Evolutionary conservation across 2,797 vertebrate genomes (phyloP).

Genomic region (Clarias platycephalus): DNA sequence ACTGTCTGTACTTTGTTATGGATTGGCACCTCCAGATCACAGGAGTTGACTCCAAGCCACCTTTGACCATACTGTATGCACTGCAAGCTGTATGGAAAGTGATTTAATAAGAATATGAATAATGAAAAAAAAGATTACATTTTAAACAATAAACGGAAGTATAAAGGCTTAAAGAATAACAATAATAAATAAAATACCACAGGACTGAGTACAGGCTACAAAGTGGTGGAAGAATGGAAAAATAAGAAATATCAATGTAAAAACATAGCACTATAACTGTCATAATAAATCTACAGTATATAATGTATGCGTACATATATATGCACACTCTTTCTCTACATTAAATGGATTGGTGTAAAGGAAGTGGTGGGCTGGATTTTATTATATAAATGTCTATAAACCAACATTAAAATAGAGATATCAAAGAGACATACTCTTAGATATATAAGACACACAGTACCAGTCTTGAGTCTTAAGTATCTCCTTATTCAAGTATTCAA

Average conservation of each 20-base stretch:
- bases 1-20: no score
- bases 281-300: neutral
- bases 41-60: no score
- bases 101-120: neutral
- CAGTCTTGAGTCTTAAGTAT: no score
- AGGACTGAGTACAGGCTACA: neutral
- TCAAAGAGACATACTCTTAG: neutral
- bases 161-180: neutral
- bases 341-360: neutral
- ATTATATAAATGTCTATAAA: constrained; percentile 18
- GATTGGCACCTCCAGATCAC: no score
- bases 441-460: no score
- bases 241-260: neutral
- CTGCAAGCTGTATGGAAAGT: no score
- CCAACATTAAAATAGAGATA: constrained; percentile 9
- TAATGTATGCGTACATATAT: neutral
- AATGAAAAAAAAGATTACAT: neutral
- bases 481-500: no score
- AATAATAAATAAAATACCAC: neutral
- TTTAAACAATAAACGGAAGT: neutral
- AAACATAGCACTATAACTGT: neutral
- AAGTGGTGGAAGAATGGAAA: neutral
- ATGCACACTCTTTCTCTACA: neutral
- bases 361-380: neutral
- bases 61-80: no score